Percentiles rank a stretch among this genome's conserved stretches.
phyloP scores from a whole-genome alignment of 2,113 vertebrate genomes.

The Caracal caracal region DNA sequence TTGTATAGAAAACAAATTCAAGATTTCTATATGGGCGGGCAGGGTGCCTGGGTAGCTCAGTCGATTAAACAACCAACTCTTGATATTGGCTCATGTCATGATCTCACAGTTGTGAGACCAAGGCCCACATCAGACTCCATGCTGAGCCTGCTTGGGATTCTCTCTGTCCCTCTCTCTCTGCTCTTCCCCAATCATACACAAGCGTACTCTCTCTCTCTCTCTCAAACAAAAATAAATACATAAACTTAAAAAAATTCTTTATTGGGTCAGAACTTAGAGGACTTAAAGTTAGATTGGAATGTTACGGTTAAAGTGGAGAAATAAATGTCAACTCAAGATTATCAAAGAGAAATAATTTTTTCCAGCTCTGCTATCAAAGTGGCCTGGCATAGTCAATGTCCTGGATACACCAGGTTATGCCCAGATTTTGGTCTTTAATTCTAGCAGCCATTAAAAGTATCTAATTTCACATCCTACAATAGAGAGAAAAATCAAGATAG shows the following conservation, averaged over 20 bases:
- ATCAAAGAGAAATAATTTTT: slow-evolving; percentile 12
- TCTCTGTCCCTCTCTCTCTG: too few relatives aligned
- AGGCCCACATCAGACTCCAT: too few relatives aligned
- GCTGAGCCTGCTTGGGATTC: too few relatives aligned
- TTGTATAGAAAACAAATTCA: slow-evolving; percentile 23
- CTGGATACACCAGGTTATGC: neutral
- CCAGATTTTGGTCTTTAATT: slow-evolving; percentile 43
- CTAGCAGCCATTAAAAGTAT: neutral
- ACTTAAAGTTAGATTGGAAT: neutral
- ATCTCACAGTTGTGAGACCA: too few relatives aligned
- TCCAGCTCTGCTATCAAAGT: neutral
- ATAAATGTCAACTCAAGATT: neutral
- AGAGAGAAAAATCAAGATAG: neutral
- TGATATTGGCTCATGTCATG: too few relatives aligned
- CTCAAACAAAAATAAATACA: too few relatives aligned
- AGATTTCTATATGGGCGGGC: neutral
- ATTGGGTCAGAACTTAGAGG: neutral
- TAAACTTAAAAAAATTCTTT: neutral
- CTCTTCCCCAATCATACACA: too few relatives aligned
- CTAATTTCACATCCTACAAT: neutral
- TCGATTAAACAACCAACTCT: too few relatives aligned
- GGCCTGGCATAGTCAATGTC: neutral
- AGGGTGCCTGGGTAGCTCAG: too few relatives aligned
- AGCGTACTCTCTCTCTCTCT: too few relatives aligned
- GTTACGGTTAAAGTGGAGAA: slow-evolving; percentile 3